Evolutionary conservation across 2,888 invertebrate species (phyloP), one percentile per base, ranked within the genome.

Genomic region (Tetramorium bicarinatum): DNA sequence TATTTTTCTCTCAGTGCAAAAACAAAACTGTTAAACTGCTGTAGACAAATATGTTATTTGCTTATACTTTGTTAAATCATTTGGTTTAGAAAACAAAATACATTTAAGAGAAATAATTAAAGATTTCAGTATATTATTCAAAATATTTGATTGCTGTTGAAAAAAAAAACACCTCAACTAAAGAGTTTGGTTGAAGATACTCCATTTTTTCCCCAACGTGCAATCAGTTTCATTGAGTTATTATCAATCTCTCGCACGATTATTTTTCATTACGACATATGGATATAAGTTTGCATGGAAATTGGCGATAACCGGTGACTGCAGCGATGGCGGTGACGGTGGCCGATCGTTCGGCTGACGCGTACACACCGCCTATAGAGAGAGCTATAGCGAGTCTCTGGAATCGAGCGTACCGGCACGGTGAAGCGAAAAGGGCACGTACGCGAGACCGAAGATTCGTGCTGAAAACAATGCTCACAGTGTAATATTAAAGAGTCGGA

Each of bases 381-480:
- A 34, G 34, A 59, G 21, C 34, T 52, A 41, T 25, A 38, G 34
- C 59, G 82, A 76, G 71, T 83, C 88, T 83, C 79, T 71, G 83
- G 79, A 84, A 62, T 83, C 54, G 81, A 44, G 72, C 75, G 85
- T 82, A 29, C 83, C 83, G 75, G 82, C 84, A 84, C 81, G 82
- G 47, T 64, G 83, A 54, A 85, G 85, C 79, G 87, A 87, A 89
- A 89, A 85, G 87, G 89, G 87, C 92, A 91, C 91, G 91, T 91
- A 90, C 90, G 84, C 82, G 86, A 75, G 71, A 85, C 87, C 85
- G 87, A 81, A 85, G 91, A 93, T 92, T 92, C 93, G 93, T 94
- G 93, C 92, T 91, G 87, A 88, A 92, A 94, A 94, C 94, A 94
- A 94, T 94, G 92, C 92, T 49, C 59, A 69, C 86, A 84, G 89